Base-by-base conservation (phyloP, 30 jellyfish, hydroid and myxozoan species). In the Hydractinia echinata region DNA sequence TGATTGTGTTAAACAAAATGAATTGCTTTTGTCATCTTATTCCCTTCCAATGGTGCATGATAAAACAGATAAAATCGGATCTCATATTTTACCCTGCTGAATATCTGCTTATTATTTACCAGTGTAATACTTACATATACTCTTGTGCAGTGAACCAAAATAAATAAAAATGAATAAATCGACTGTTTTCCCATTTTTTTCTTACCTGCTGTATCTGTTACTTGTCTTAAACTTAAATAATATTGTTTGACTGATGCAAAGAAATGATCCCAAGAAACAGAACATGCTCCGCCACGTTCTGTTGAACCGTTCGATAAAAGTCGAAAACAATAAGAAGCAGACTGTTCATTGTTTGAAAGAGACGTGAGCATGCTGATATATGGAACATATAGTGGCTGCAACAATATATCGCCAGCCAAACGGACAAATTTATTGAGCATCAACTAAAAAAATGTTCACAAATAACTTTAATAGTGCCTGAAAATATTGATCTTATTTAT, bases 261-360 rank as follows among this genome's bases (percentile, higher is more conserved):
- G 87, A 90, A 90, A 54, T 90, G 97, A 81, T 81, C 94, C 97
- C 97, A 90, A 6, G 96, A 84, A 5, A 87, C 95, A 18, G 95
- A 53, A 53, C 89, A 90, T 6, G 93, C 61, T 5, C 95, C 66
- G 50, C 87, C 39, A 5, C 90, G 76, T 14, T 93, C 95, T 21
- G 66, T 70, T 64, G 81, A 67, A 10, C 87, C 89, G 60, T 79
- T 84, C 5, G 95, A 66, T 50, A 90, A 82, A 44, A 90, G 81
- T 64, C 93, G 92, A 83, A 90, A 90, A 77, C 97, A 90, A 66
- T 79, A 86, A 48, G 92, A 89, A 16, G 97, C 96, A n/a, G 94
- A 79, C 60, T 85, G 85, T 14, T 56, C 71, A 61, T 82, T 90
- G 84, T 86, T 61, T 14, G 97, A 82, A 16, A 90, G 84, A 16